Evolutionary conservation across 2,797 vertebrate species (phyloP).

Genomic region (Trachurus trachurus): DNA sequence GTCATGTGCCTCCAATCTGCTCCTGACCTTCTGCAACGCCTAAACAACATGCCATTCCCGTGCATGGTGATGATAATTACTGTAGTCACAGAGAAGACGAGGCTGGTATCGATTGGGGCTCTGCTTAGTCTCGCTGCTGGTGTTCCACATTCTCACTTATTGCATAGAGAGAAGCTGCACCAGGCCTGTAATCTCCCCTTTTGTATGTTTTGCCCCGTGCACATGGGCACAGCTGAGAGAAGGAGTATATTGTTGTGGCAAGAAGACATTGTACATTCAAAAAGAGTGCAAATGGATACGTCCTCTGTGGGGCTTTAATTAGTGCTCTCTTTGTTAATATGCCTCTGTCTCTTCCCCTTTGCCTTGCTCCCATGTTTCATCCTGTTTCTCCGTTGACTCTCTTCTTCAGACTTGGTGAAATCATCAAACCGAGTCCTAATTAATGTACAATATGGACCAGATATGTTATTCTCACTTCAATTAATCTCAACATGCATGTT

Average conservation of each 20-base stretch:
- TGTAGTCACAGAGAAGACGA: constrained; percentile 25
- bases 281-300: constrained; percentile 17
- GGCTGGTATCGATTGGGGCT: constrained; percentile 46
- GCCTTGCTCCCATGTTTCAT: constrained; percentile 1
- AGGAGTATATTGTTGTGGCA: constrained; percentile 14
- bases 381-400: constrained; percentile 5
- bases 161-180: constrained; percentile 24
- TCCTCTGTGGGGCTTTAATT: constrained; percentile 42
- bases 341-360: constrained; percentile 28
- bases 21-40: constrained; percentile 33
- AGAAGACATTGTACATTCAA: constrained; percentile 16
- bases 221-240: neutral
- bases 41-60: constrained; percentile 36
- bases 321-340: constrained; percentile 23
- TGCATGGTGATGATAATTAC: constrained; percentile 49
- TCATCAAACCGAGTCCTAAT: constrained; percentile 49
- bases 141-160: constrained; percentile 41
- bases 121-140: constrained; percentile 33
- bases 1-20: neutral
- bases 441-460: constrained; percentile 30
- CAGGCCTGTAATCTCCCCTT: constrained; percentile 28
- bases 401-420: constrained; percentile 19
- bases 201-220: constrained; percentile 15
- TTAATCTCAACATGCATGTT: constrained; percentile 22
- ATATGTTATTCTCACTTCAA: constrained; percentile 24